Evolutionary conservation across 2,797 vertebrate species (phyloP), one percentile per base, ranked within the genome.

Genomic region (Danio choprae): DNA sequence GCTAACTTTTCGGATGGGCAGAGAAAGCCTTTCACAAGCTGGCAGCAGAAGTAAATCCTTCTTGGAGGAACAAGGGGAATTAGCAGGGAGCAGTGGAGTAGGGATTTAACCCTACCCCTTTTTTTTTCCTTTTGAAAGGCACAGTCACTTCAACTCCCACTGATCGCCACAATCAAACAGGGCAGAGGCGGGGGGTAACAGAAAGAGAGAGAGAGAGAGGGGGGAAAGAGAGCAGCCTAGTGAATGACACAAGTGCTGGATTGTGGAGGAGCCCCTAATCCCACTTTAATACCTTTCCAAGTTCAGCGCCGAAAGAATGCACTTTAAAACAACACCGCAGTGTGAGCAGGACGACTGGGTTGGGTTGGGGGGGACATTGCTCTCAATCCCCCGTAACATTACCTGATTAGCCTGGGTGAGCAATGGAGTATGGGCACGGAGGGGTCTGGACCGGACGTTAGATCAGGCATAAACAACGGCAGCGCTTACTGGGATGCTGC

Each of bases 261-360:
- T 95, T 96, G 95, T 96, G 93, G 94, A 95, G 93, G 93, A 94
- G 91, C 92, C 83, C 71, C 95, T 96, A 96, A 96, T 97, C 95
- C 95, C 93, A 95, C 95, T 97, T 97, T 96, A 97, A 97, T 97
- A 96, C 95, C 94, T 95, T 96, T 95, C 95, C 95, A 96, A 96
- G 96, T 96, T 96, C 95, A 94, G 95, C 93, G 92, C 91, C 93
- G 93, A 93, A 96, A 96, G 94, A 95, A 95, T 94, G 94, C 94
- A 92, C 95, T 96, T 95, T 96, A 96, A 96, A 94, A 95, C 93
- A 94, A 93, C 93, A 93, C 91, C 92, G 87, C 91, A 92, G 92
- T 93, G 94, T 93, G 94, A 93, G 93, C 91, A 73, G 92, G 91
- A 90, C 87, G 88, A 92, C 90, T 88, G 77, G 89, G 90, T 87